phyloP scores from a whole-genome alignment of 2,888 invertebrate genomes.

The Dermolepida albohirtum region DNA sequence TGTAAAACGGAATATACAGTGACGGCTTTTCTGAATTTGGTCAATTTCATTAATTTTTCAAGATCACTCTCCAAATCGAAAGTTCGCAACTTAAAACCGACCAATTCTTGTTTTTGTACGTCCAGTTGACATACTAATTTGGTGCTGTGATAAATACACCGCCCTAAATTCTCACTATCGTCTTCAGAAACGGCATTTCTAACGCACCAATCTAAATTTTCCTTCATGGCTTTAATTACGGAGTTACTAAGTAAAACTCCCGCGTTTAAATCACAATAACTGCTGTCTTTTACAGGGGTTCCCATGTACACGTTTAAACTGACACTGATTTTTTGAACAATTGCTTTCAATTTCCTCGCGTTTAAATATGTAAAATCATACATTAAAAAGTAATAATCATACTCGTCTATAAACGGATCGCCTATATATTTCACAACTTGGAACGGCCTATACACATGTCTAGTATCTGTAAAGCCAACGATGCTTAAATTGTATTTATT shows the following conservation, averaged over 20 bases:
- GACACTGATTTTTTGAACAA: conserved; percentile 84
- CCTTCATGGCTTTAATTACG: conserved; percentile 81
- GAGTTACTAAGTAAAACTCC: conserved; percentile 92
- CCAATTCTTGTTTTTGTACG: conserved; percentile 67
- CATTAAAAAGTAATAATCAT: conserved; percentile 92
- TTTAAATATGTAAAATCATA: conserved; percentile 89
- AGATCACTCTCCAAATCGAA: conserved; percentile 65
- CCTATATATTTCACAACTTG: conserved; percentile 90
- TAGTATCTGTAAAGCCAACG: conserved; percentile 88
- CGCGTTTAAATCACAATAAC: conserved; percentile 80
- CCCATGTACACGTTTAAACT: conserved; percentile 90
- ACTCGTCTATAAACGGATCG: conserved; percentile 89
- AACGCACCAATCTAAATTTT: conserved; percentile 89
- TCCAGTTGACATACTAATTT: conserved; percentile 71
- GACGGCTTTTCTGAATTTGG: conserved; percentile 69
- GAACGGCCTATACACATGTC: conserved; percentile 81
- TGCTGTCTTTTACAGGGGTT: conserved; percentile 70
- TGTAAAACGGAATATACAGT: conserved; percentile 75
- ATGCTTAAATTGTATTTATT: conserved; percentile 67
- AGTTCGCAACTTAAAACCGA: conserved; percentile 64
- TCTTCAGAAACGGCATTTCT: conserved; percentile 85
- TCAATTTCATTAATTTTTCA: conserved; percentile 60
- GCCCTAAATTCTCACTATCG: conserved; percentile 89
- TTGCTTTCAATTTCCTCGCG: conserved; percentile 77
- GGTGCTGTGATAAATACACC: conserved; percentile 82